Conservation (phyloP, 2,888 invertebrate genomes). For the Amblyjoppa proteus region DNA sequence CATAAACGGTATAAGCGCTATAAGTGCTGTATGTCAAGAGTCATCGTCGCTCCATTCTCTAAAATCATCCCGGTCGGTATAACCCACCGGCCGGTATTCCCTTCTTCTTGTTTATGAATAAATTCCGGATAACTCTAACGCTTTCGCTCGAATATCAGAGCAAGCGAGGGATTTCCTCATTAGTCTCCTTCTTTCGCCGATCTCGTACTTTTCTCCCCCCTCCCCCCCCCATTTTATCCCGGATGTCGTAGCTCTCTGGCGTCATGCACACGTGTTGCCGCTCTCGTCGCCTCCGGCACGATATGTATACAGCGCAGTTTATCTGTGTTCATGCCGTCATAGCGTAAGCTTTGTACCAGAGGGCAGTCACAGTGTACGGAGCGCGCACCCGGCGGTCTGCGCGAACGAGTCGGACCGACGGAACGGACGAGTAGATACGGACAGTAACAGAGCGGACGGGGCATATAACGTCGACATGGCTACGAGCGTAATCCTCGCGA, state of each 20-base stretch:
- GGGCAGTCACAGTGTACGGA: constrained; percentile 3
- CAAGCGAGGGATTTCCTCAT: too few species aligned
- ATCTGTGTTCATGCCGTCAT: constrained; percentile 32
- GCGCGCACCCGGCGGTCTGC: constrained; percentile 66
- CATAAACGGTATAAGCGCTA: too few species aligned
- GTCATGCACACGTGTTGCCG: constrained; percentile 74
- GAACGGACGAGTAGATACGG: constrained; percentile 50
- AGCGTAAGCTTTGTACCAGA: constrained; percentile 24
- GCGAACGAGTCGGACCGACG: constrained; percentile 42
- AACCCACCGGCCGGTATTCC: too few species aligned
- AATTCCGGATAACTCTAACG: too few species aligned
- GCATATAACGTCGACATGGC: constrained; percentile 55
- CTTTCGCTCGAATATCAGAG: background rate
- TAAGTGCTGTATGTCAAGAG: too few species aligned
- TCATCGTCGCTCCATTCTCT: too few species aligned
- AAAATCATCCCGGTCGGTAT: too few species aligned
- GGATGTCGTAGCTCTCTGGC: constrained; percentile 73
- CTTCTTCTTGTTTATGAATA: too few species aligned
- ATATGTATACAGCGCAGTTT: constrained; percentile 41
- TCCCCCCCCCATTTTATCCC: constrained; percentile 64
- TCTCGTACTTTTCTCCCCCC: constrained; percentile 45
- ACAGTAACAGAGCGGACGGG: constrained; percentile 19
- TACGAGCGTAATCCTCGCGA: constrained; percentile 33
- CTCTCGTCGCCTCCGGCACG: constrained; percentile 6
- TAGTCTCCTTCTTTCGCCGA: constrained; percentile 13